Evolutionary conservation across 2,797 vertebrate species (phyloP), one percentile per base, ranked within the genome.

Genomic region (Lophius americanus): DNA sequence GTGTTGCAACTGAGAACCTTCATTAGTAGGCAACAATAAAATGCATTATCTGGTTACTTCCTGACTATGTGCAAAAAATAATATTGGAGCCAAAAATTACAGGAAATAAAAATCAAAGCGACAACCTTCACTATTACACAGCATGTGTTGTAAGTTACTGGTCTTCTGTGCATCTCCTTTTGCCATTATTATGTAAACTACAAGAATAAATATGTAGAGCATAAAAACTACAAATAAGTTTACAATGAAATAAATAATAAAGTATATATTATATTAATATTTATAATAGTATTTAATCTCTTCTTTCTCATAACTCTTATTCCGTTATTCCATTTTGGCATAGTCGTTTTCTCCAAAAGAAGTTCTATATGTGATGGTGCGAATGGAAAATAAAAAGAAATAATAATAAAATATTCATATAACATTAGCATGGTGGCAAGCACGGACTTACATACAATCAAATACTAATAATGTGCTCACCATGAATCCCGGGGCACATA

Each of bases 401-500:
- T 50, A 62, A 36, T n/a, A 55, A 36, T 35, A 33, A 47, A 4
- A n/a, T n/a, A 59, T 38, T 8, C 52, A 48, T 53, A 44, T 59
- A 69, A 52, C 43, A 64, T 63, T 6, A 53, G 10, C 11, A 54
- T 12, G 9, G 48, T 9, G 68, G 55, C 12, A 51, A 35, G 6
- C 43, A 44, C 43, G 51, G 47, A 50, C 46, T 4, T 42, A 47
- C 42, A 33, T 46, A 49, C 8, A 70, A 68, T 58, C 23, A 64
- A 60, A 70, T 48, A 51, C 35, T 36, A 66, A 51, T 48, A 32
- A 48, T 11, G n/a, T 44, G 64, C 93, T 93, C 80, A 99, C 98
- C 93, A 91, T 96, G 81, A 95, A 99, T 36, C 98, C 98, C 0
- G 97, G 96, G 5, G 97, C 95, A 33, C 98, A 99, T 8, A 92